Evolutionary conservation across 2,888 invertebrate genomes (phyloP), one percentile per base, ranked within the genome.

Genomic region (Callimorpha dominula): DNA sequence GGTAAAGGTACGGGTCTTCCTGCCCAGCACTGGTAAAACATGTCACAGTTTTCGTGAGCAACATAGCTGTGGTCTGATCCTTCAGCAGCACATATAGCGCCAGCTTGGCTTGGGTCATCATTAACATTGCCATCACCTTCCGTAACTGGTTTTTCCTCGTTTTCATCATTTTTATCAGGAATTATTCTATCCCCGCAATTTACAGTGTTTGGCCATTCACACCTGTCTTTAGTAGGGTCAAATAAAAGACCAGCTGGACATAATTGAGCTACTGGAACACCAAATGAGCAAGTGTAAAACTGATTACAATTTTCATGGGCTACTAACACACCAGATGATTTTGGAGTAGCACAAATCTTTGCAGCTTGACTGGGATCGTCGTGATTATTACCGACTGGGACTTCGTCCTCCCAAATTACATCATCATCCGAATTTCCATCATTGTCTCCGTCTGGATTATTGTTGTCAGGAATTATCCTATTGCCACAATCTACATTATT

Each of bases 401-500:
- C 31, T 8, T 64, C 46, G 2, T 72, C 71, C n/a, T 49, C 65
- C 15, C 7, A 8, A 31, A 65, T 43, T 20, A 46, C 20, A 46
- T 46, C 69, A 42, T 74, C 70, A 50, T 76, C 73, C 9, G 31
- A 62, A 43, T 75, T 70, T 4, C 63, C 79, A n/a, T 17, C 66
- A 15, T 70, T 72, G 60, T 63, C 68, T 9, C 76, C 75, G 46
- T 71, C 72, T 0, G 43, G 43, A 3, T 46, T 9, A 46, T 8
- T 46, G 9, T 71, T 63, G 9, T 72, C 78, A 40, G 67, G 17
- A 72, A 63, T 75, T 7, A 15, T 11, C 72, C 88, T 85, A 17
- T 85, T 81, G 11, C 85, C 85, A 68, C 91, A 91, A 0, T 87
- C 76, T 4, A 91, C 90, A 4, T 85, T 85, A 2, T 82, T 62